These are phyloP conservation scores for Eristalinus sepulchralis DNA, from an alignment of 2,888 invertebrate genomes.

Conservation along the genomic window DNA sequence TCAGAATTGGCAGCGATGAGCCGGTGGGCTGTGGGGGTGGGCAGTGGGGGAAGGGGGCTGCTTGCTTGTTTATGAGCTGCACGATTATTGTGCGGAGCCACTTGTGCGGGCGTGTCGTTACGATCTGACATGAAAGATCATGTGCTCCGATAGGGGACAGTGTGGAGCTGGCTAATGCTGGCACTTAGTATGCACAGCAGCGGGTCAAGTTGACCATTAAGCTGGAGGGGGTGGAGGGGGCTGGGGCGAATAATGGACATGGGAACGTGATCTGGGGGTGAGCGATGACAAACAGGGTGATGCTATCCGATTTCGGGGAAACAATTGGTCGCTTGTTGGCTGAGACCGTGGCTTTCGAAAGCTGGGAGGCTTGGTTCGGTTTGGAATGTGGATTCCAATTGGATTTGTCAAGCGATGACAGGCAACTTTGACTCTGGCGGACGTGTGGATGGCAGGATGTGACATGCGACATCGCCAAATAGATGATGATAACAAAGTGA, in stretches of 20 bases:
- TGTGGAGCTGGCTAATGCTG: conserved; percentile 12
- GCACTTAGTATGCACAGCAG: conserved; percentile 53
- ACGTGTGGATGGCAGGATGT: no score
- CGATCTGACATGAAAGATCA: conserved; percentile 55
- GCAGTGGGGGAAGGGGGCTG: not conserved
- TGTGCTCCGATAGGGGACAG: conserved; percentile 33
- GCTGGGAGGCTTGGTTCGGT: not conserved
- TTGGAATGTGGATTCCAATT: not conserved
- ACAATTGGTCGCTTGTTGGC: not conserved
- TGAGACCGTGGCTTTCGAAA: not conserved
- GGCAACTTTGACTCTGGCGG: no score
- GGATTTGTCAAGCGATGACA: not conserved
- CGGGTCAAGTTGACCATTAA: not conserved
- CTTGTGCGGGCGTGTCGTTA: conserved; percentile 55
- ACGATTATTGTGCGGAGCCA: conserved; percentile 10
- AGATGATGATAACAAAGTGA: no score
- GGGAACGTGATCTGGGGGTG: conserved; percentile 24
- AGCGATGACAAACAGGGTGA: conserved; percentile 34
- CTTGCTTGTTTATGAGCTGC: conserved; percentile 2
- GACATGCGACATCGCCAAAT: no score
- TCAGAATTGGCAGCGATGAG: conserved; percentile 50
- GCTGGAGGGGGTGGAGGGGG: not conserved
- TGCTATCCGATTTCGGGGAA: conserved; percentile 17
- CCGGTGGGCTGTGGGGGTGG: no score
- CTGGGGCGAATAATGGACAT: conserved; percentile 31